Conservation (phyloP, 2,888 invertebrate species). For the Julus scanicus region DNA sequence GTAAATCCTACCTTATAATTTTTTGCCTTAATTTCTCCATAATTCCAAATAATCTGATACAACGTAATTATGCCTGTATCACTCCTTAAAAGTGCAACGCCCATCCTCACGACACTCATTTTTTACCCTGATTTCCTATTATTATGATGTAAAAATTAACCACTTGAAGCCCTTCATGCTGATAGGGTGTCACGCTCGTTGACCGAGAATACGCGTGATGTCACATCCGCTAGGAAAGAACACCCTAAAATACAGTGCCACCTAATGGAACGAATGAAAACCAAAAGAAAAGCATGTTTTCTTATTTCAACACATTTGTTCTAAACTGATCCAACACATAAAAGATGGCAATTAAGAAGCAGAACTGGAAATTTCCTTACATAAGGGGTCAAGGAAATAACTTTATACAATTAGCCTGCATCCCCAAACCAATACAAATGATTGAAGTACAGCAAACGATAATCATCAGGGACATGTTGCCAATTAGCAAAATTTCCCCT, state of each 20-base stretch:
- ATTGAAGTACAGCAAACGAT: too few relatives aligned
- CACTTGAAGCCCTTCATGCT: not conserved
- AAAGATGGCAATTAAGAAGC: too few relatives aligned
- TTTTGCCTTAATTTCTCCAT: not conserved
- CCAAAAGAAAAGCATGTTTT: too few relatives aligned
- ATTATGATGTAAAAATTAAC: conserved; percentile 8
- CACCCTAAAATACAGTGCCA: too few relatives aligned
- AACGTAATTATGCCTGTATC: not conserved
- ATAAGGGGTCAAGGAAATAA: too few relatives aligned
- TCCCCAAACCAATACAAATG: too few relatives aligned
- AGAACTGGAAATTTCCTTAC: too few relatives aligned
- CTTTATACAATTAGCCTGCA: too few relatives aligned
- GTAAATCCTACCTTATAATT: not conserved
- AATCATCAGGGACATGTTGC: not conserved
- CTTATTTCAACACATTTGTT: too few relatives aligned
- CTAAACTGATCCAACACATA: too few relatives aligned
- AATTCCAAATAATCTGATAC: conserved; percentile 22
- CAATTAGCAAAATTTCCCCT: not conserved
- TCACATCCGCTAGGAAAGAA: not conserved
- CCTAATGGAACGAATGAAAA: too few relatives aligned
- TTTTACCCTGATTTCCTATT: not conserved
- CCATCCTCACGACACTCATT: conserved; percentile 1
- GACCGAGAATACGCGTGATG: not conserved
- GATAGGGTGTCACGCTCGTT: not conserved
- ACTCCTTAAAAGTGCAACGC: conserved; percentile 15